Evolutionary conservation across 2,113 vertebrate genomes (phyloP).

Genomic region (Azemiops feae): DNA sequence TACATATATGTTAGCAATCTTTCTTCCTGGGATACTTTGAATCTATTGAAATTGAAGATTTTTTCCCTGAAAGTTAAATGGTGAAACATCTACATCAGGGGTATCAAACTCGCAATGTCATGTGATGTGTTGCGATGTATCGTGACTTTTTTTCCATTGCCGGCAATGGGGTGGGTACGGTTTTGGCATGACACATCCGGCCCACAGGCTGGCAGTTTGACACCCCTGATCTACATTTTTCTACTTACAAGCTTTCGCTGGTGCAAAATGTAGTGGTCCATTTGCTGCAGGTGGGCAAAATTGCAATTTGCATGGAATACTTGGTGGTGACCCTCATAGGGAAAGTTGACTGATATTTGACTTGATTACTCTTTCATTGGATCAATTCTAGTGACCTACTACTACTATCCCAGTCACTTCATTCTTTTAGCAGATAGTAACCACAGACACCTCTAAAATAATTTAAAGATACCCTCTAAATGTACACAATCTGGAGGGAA

Average conservation of each 20-base stretch:
- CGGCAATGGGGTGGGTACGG: too few relatives aligned
- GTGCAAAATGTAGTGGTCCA: neutral
- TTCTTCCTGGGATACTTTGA: neutral
- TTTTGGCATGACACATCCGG: too few relatives aligned
- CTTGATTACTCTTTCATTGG: neutral
- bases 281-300: neutral
- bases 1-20: neutral
- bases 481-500: neutral
- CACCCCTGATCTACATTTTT: neutral
- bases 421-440: neutral
- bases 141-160: too few relatives aligned
- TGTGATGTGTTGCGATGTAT: too few relatives aligned
- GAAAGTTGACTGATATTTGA: neutral
- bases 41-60: neutral
- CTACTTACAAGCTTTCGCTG: neutral
- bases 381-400: neutral
- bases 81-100: neutral
- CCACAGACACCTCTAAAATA: neutral
- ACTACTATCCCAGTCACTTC: neutral
- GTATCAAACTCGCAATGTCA: too few relatives aligned
- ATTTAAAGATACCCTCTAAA: neutral
- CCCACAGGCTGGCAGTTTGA: too few relatives aligned
- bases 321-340: neutral
- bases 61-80: neutral
- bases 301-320: neutral